Evolutionary conservation across 2,113 vertebrate species (phyloP).

Genomic region (Petrocephalus zakoni): DNA sequence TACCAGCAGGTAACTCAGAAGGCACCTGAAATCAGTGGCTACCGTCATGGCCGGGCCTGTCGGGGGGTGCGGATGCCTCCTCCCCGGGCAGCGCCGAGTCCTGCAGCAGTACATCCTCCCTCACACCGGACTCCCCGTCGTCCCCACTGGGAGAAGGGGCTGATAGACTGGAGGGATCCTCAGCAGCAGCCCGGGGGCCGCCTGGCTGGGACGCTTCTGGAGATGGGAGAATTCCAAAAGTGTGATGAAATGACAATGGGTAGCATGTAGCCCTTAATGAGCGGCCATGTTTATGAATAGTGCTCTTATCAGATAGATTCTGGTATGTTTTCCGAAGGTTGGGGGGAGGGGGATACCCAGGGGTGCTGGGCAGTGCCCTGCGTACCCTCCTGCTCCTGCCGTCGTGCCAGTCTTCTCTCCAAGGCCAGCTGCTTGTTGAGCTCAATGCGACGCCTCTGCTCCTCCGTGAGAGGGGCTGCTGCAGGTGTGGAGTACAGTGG

Average conservation of each 20-base stretch:
- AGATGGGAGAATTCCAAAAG: conserved; percentile 1
- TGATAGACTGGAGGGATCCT: conserved; percentile 30
- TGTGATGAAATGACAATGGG: not conserved
- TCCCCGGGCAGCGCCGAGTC: conserved; percentile 23
- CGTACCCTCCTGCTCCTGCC: conserved; percentile 54
- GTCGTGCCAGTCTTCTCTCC: conserved; percentile 71
- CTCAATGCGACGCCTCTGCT: conserved; percentile 73
- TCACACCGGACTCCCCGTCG: conserved; percentile 3
- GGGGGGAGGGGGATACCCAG: not conserved
- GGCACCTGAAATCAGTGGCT: conserved; percentile 15
- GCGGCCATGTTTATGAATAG: not conserved
- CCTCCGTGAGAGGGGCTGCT: conserved; percentile 64
- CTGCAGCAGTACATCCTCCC: not conserved
- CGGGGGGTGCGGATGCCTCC: not conserved
- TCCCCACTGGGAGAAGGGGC: not conserved
- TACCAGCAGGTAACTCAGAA: not conserved
- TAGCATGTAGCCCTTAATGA: not conserved
- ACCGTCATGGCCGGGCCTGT: not conserved
- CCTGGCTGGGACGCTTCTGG: conserved; percentile 31
- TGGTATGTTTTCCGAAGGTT: not conserved
- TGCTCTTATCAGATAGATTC: not conserved
- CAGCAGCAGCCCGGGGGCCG: not conserved
- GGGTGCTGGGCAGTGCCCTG: not conserved
- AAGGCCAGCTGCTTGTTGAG: conserved; percentile 77
- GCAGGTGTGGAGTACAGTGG: conserved; percentile 41